Evolutionary conservation across 2,888 invertebrate genomes (phyloP).

Genomic region (Melinaea marsaeus): DNA sequence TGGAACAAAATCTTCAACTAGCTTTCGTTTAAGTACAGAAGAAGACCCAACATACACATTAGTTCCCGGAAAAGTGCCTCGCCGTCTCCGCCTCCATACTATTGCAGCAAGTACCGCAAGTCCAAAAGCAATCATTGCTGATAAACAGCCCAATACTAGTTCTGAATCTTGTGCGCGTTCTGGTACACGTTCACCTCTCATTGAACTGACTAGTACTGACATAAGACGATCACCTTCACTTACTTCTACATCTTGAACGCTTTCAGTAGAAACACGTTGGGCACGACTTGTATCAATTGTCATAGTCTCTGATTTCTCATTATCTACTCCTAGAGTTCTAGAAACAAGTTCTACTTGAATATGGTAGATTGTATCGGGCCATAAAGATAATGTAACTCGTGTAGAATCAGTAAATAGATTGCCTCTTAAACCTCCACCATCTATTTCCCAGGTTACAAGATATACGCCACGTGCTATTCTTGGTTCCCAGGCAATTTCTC

Average conservation of each 20-base stretch:
- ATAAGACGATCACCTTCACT: conserved; percentile 78
- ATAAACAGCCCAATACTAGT: conserved; percentile 78
- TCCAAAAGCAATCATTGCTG: conserved; percentile 74
- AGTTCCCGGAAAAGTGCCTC: conserved; percentile 75
- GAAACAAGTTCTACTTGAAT: conserved; percentile 85
- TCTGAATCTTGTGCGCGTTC: conserved; percentile 76
- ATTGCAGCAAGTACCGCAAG: conserved; percentile 73
- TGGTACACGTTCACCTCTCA: conserved; percentile 77
- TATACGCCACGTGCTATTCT: conserved; percentile 82
- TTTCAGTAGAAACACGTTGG: conserved; percentile 81
- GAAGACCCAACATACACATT: conserved; percentile 80
- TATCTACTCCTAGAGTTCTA: conserved; percentile 78
- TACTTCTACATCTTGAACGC: conserved; percentile 79
- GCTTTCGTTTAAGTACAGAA: conserved; percentile 78
- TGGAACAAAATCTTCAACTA: conserved; percentile 79
- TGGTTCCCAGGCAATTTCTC: conserved; percentile 85
- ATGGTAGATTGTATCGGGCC: conserved; percentile 89
- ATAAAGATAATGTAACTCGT: conserved; percentile 86
- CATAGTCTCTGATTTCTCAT: conserved; percentile 81
- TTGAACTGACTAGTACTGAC: conserved; percentile 80
- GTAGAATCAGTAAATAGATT: conserved; percentile 89
- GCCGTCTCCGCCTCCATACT: conserved; percentile 77
- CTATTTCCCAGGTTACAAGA: conserved; percentile 90
- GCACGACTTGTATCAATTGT: conserved; percentile 81
- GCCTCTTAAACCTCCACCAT: conserved; percentile 88